phyloP scores from a whole-genome alignment of 2,113 vertebrate genomes.

The Heterotis niloticus region DNA sequence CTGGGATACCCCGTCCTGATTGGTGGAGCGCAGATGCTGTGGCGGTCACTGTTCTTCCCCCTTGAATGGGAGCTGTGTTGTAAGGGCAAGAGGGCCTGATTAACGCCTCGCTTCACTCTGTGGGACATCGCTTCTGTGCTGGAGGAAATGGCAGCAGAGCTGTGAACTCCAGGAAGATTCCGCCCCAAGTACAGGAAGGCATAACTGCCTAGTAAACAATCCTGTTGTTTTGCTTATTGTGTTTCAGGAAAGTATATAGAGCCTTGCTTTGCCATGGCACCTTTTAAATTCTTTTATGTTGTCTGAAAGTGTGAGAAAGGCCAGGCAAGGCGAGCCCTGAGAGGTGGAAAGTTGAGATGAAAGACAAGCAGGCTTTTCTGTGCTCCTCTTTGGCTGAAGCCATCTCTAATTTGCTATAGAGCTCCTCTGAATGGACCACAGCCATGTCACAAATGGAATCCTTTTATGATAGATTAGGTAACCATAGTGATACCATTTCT shows the following conservation, averaged over 20 bases:
- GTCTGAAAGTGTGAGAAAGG: constrained; percentile 43
- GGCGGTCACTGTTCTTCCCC: not conserved
- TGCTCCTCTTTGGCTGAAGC: constrained; percentile 39
- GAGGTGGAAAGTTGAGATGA: constrained; percentile 65
- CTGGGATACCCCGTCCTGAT: not conserved
- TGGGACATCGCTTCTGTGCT: not conserved
- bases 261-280: not conserved
- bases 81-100: not conserved
- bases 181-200: not conserved
- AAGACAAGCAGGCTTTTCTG: constrained; percentile 61
- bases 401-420: constrained; percentile 58
- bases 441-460: constrained; percentile 58
- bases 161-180: not conserved
- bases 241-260: not conserved
- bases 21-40: not conserved
- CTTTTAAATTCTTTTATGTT: constrained; percentile 33
- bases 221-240: not conserved
- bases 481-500: constrained; percentile 68
- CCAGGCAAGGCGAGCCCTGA: constrained; percentile 47
- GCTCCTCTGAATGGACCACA: constrained; percentile 52
- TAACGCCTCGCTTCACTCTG: not conserved
- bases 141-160: constrained; percentile 10
- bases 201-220: not conserved
- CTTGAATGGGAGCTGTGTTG: not conserved
- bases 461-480: constrained; percentile 72